Conservation (phyloP, 1,140 invertebrate genomes). For the Octopus bimaculoides region DNA sequence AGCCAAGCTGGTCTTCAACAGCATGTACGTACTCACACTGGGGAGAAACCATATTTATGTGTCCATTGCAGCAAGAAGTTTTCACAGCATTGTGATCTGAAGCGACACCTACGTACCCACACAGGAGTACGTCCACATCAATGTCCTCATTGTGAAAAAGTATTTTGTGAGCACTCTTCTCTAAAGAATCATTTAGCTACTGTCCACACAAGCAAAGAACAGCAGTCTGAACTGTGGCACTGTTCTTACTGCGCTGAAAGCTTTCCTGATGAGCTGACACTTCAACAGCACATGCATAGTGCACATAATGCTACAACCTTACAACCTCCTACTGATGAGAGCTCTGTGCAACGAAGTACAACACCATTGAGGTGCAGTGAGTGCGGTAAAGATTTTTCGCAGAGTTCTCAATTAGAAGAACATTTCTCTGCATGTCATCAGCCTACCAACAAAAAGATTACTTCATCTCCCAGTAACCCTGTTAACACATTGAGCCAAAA, state of each 20-base stretch:
- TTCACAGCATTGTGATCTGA: not conserved
- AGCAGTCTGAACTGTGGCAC: not conserved
- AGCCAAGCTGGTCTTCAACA: slow-evolving; percentile 89
- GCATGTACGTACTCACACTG: slow-evolving; percentile 87
- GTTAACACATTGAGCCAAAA: not conserved
- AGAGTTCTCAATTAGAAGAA: slow-evolving; percentile 81
- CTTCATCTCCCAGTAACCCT: too few relatives aligned
- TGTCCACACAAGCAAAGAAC: not conserved
- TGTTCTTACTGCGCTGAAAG: not conserved
- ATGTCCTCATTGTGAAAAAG: not conserved
- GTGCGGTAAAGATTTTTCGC: slow-evolving; percentile 84
- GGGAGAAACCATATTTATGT: slow-evolving; percentile 92
- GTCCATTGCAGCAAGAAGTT: slow-evolving; percentile 64
- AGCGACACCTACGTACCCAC: slow-evolving; percentile 58
- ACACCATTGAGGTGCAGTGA: slow-evolving; percentile 62
- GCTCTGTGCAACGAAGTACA: too few relatives aligned
- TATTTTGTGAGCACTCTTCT: not conserved
- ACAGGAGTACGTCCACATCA: slow-evolving; percentile 39
- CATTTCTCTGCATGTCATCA: slow-evolving; percentile 64
- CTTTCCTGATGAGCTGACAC: not conserved
- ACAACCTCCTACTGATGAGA: too few relatives aligned
- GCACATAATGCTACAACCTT: not conserved
- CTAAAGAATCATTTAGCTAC: not conserved
- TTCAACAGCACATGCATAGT: not conserved
- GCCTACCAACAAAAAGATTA: slow-evolving; percentile 73